Evolutionary conservation across 2,113 vertebrate species (phyloP), one percentile per base, ranked within the genome.

Genomic region (Syrmaticus mikado): DNA sequence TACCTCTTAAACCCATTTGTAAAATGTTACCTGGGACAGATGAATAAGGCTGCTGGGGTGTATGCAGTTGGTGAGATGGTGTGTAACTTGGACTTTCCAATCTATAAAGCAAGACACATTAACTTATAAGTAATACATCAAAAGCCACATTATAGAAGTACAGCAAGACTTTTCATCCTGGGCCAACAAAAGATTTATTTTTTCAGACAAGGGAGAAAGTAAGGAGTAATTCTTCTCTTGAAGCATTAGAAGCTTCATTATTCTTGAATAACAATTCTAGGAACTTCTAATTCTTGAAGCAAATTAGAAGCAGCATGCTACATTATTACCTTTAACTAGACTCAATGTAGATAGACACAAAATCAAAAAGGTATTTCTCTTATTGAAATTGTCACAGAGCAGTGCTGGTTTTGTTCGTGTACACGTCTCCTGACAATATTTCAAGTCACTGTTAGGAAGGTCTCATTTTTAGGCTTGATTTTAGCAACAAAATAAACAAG

Each of bases 1-100:
- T 71, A 55, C 45, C 58, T 72, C 21, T 85, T 58, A 66, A 30
- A 89, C n/a, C 9, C 41, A 52, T 65, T 62, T 85, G 48, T 38
- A 58, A 92, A 70, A 78, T 88, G 27, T 95, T 98, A 98, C 98
- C 98, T 98, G 98, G 93, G 88, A 85, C 92, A 89, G 98, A 93
- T n/a, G 97, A 89, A 38, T 95, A 97, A 88, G 96, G 90, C 25
- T 97, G 96, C 62, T 97, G 95, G 55, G 89, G 95, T 25, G 93
- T 83, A n/a, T 88, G 96, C 83, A 96, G 96, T 58, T 94, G 97
- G 57, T 93, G 95, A 86, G 94, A 79, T 30, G 89, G 73, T 58
- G 74, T 36, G 3, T 96, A 95, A 34, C 52, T 9, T 82, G 97
- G 95, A 86, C 96, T 94, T 77, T 91, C 97, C 72, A 92, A 94